Base-by-base conservation (phyloP, 2,113 vertebrate genomes). In the Triplophysa tibetana region DNA sequence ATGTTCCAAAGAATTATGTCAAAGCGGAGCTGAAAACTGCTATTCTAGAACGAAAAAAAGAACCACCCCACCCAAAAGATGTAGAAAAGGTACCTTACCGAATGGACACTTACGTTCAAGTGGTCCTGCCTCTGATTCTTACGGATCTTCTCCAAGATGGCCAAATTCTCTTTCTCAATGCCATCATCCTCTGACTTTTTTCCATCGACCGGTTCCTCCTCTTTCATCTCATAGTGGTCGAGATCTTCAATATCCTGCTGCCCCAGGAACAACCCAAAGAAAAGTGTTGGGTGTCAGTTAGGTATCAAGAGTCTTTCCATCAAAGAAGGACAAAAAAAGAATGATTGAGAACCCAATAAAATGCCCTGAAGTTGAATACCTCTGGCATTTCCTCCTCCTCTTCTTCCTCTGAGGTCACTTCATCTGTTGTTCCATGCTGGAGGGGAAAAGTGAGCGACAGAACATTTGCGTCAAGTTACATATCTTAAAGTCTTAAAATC, bases 161-260 rank as follows among this genome's bases (percentile, higher is more conserved):
- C 97, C 84, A 98, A 93, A 82, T 98, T 98, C 85, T 99, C 97
- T 87, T 97, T 99, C 86, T 98, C 97, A 38, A 99, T 98, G 83
- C 97, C 97, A 87, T 99, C 97, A 75, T 98, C 97, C 86, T 99
- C 97, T 4, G 94, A 96, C 77, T 98, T 98, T 85, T 97, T 99
- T 12, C 95, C 96, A 77, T 94, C 96, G 50, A 91, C 91, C 4
- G 96, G 96, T 81, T 97, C 97, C 88, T 98, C 97, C 86, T 98
- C 97, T 94, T 99, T 98, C 97, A 99, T 99, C 81, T 99, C 97
- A 86, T 98, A 99, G 90, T 99, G 97, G 91, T 99, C 97, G 82
- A 99, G 89, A 87, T 98, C 97, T 88, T 97, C 96, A n/a, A 97
- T 95, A 91, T 98, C 97, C 97, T 99, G 84, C 17, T 82, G 60